These are phyloP conservation scores for Sebastes oblongus DNA, from an alignment of 2,797 vertebrate species.

Conservation along the genomic window DNA sequence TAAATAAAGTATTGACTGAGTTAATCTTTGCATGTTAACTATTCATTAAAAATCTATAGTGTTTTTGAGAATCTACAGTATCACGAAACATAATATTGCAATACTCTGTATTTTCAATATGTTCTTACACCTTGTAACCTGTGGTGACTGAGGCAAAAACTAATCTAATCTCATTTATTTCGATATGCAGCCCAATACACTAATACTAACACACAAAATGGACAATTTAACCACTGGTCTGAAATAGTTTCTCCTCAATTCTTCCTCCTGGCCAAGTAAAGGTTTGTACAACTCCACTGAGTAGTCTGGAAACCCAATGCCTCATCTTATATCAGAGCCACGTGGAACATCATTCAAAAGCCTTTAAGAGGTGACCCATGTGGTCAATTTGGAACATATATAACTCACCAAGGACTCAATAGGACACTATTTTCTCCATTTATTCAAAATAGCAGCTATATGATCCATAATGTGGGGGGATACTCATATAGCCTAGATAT, in stretches of 20 bases:
- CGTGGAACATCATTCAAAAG: background rate
- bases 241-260: background rate
- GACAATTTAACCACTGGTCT: background rate
- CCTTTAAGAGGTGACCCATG: background rate
- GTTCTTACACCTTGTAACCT: no score
- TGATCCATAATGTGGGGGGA: background rate
- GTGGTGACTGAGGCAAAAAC: background rate
- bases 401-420: background rate
- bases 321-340: background rate
- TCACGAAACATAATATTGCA: no score
- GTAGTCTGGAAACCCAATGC: background rate
- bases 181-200: background rate
- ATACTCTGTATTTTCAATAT: no score
- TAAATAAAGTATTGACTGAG: no score
- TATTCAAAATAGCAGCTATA: background rate
- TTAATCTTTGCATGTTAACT: no score
- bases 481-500: background rate
- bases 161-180: background rate
- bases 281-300: background rate
- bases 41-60: no score
- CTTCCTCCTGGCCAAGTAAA: background rate
- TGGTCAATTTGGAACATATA: background rate
- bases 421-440: background rate
- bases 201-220: background rate
- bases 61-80: no score